Evolutionary conservation across 2,888 invertebrate genomes (phyloP).

Genomic region (Portevinia maculata): DNA sequence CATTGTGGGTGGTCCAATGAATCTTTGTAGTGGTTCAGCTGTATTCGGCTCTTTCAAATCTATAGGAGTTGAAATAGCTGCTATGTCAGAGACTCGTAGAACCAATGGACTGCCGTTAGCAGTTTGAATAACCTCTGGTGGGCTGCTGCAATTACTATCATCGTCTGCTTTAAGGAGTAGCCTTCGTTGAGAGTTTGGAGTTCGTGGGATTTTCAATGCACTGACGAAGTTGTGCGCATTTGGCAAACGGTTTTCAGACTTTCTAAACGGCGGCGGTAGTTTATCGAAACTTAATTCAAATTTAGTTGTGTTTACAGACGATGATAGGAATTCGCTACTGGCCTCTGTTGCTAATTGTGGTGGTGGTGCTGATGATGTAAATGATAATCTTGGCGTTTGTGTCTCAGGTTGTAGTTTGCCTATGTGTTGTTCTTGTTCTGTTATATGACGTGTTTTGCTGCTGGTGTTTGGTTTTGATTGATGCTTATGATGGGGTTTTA

Average conservation of each 20-base stretch:
- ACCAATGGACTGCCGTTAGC: slow-evolving; percentile 37
- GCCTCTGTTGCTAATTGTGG: slow-evolving; percentile 69
- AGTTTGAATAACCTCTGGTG: slow-evolving; percentile 47
- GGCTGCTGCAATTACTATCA: slow-evolving; percentile 64
- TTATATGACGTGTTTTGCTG: slow-evolving; percentile 23
- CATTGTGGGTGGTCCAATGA: slow-evolving; percentile 54
- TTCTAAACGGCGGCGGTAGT: slow-evolving; percentile 66
- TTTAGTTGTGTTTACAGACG: slow-evolving; percentile 58
- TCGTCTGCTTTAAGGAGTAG: slow-evolving; percentile 65
- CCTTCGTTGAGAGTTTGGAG: slow-evolving; percentile 66
- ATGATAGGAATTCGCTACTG: slow-evolving; percentile 15
- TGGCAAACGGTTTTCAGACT: slow-evolving; percentile 73
- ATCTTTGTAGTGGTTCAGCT: slow-evolving; percentile 16
- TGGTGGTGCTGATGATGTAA: slow-evolving; percentile 66
- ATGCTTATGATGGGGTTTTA: slow-evolving; percentile 47
- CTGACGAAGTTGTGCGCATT: slow-evolving; percentile 67
- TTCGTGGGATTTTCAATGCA: slow-evolving; percentile 65
- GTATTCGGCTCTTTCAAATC: slow-evolving; percentile 28
- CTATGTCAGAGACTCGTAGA: slow-evolving; percentile 29
- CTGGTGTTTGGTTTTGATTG: slow-evolving; percentile 34
- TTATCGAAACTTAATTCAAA: slow-evolving; percentile 68
- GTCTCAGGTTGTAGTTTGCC: slow-evolving; percentile 38
- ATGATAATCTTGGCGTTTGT: slow-evolving; percentile 66
- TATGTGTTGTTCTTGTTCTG: slow-evolving; percentile 32
- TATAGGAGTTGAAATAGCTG: neutral